Evolutionary conservation across 2,888 invertebrate species (phyloP).

Genomic region (Drosophila paracracens): DNA sequence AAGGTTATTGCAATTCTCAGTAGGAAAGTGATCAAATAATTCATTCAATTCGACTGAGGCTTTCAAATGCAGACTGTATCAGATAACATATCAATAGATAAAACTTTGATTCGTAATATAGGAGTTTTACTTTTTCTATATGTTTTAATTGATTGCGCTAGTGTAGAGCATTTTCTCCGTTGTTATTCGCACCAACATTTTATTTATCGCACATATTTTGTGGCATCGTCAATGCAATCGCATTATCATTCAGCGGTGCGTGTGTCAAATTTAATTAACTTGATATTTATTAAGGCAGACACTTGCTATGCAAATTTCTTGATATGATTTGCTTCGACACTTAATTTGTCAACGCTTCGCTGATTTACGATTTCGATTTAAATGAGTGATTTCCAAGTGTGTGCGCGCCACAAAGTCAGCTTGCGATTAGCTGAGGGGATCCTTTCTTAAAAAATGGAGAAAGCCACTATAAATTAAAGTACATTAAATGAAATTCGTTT

Average conservation of each 20-base stretch:
- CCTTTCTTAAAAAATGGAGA: neutral
- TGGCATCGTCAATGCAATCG: slow-evolving; percentile 24
- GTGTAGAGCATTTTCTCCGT: neutral
- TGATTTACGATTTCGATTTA: slow-evolving; percentile 29
- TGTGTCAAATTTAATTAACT: slow-evolving; percentile 55
- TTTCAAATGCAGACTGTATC: neutral
- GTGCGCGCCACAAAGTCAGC: slow-evolving; percentile 17
- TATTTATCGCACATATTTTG: slow-evolving; percentile 37
- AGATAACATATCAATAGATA: neutral
- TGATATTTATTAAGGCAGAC: slow-evolving; percentile 40
- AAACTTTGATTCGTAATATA: neutral
- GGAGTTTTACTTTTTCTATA: neutral
- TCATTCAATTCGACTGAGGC: neutral
- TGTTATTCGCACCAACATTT: slow-evolving; percentile 30
- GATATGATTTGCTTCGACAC: slow-evolving; percentile 39
- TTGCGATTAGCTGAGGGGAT: neutral
- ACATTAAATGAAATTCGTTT: neutral
- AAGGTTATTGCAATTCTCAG: neutral
- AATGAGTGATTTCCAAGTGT: slow-evolving; percentile 7
- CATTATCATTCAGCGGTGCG: slow-evolving; percentile 11
- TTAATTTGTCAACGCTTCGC: slow-evolving; percentile 53
- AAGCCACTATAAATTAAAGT: neutral
- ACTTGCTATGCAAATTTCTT: slow-evolving; percentile 41
- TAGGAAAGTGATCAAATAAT: no score
- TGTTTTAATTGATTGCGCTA: neutral